Evolutionary conservation across 2,888 invertebrate genomes (phyloP).

Genomic region (Leptinotarsa peninsularis): DNA sequence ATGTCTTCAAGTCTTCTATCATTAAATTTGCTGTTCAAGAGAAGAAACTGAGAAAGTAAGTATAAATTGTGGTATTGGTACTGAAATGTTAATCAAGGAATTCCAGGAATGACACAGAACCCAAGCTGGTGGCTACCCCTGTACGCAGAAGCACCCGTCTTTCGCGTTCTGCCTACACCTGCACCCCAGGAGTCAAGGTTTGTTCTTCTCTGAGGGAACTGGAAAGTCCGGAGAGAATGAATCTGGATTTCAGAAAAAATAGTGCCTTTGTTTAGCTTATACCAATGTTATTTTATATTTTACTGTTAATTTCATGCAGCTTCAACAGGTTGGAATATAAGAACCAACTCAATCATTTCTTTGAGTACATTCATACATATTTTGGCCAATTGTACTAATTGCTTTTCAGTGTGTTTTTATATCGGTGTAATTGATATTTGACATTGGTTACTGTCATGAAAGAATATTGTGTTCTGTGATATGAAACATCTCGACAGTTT

Average conservation of each 20-base stretch:
- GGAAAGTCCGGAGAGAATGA: slow-evolving; percentile 40
- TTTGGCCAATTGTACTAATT: no score
- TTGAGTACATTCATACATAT: no score
- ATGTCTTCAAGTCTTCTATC: slow-evolving; percentile 72
- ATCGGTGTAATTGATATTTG: background rate
- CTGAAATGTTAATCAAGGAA: background rate
- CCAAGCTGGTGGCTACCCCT: slow-evolving; percentile 66
- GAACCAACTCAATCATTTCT: no score
- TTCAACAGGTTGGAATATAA: background rate
- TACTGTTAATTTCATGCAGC: background rate
- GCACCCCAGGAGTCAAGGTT: slow-evolving; percentile 55
- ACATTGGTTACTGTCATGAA: background rate
- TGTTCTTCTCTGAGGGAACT: slow-evolving; percentile 54
- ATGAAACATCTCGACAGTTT: background rate
- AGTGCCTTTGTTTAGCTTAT: slow-evolving; percentile 45
- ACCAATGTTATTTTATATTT: background rate
- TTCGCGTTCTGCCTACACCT: slow-evolving; percentile 49
- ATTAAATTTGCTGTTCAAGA: slow-evolving; percentile 71
- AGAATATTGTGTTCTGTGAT: background rate
- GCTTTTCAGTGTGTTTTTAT: background rate
- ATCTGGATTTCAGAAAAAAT: slow-evolving; percentile 50
- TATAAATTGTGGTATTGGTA: slow-evolving; percentile 22
- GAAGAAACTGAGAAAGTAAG: slow-evolving; percentile 52
- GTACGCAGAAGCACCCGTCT: slow-evolving; percentile 68
- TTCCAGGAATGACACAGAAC: slow-evolving; percentile 24